Evolutionary conservation across 2,797 vertebrate genomes (phyloP), one percentile per base, ranked within the genome.

Genomic region (Triplophysa bombifrons): DNA sequence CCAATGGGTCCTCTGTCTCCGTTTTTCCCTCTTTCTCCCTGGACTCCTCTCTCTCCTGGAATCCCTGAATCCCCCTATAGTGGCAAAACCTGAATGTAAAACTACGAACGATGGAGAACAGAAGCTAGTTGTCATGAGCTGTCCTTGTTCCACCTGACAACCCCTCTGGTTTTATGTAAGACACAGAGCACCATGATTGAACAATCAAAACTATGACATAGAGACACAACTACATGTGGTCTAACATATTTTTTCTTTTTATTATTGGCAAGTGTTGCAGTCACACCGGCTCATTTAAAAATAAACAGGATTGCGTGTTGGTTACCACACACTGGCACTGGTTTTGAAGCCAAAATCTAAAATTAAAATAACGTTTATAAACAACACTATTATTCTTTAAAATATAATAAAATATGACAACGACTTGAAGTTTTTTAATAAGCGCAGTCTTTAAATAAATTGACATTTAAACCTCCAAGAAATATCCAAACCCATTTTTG

Each of bases 61-160:
- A 99, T 99, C 74, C 97, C 98, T 20, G 95, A 95, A 87, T 98
- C 98, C 51, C 98, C 98, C 98, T 99, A 83, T 58, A 68, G 74
- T 13, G 74, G 34, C 25, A 67, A 44, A 65, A 30, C 19, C 22
- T 78, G 27, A 58, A 85, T 74, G 63, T 30, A 63, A 67, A 66
- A 11, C 34, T 12, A 63, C 46, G 19, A 16, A 51, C 1, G 50
- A 17, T 19, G 50, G 50, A 51, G 50, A 51, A 51, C 17, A 51
- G 50, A 19, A 51, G 11, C 46, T 14, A 48, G 46, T 2, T 14
- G 46, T 11, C 10, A 41, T 41, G 41, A 41, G 46, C 13, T 16
- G 46, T 48, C 46, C 46, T 11, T 48, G 46, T 48, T 48, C 3
- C 13, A 13, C 13, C 9, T 41, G 41, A 41, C 41, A 41, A 11